These are phyloP conservation scores for Mola mola DNA, from an alignment of 2,113 vertebrate species.

Conservation along the genomic window DNA sequence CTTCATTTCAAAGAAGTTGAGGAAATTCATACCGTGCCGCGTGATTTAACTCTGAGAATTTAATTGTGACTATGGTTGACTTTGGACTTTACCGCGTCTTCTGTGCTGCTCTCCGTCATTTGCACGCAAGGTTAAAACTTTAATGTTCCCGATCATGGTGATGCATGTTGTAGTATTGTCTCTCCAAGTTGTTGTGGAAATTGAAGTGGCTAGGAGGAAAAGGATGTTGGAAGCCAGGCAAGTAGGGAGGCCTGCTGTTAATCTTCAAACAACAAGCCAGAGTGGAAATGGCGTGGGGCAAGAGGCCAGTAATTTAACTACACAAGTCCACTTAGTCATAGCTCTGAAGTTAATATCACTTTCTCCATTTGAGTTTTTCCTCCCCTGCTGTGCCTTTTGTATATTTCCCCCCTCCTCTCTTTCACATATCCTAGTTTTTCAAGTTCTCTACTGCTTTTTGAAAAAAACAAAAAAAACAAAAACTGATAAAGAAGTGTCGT, in stretches of 20 bases:
- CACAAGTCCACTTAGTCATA: constrained; percentile 50
- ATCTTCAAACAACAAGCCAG: constrained; percentile 57
- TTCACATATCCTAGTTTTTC: background rate
- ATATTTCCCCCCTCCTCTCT: background rate
- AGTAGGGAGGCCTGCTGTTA: constrained; percentile 48
- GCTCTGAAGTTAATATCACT: constrained; percentile 45
- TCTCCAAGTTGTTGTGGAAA: constrained; percentile 17
- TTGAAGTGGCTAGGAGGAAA: constrained; percentile 23
- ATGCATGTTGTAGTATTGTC: constrained; percentile 29
- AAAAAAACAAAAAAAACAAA: background rate
- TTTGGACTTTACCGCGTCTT: constrained; percentile 24
- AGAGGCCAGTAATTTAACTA: constrained; percentile 47
- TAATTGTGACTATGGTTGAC: constrained; percentile 22
- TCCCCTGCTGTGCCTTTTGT: background rate
- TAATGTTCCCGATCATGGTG: constrained; percentile 26
- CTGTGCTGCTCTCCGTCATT: constrained; percentile 28
- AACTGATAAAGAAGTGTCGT: background rate
- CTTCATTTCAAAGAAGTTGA: constrained; percentile 37
- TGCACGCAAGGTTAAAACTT: constrained; percentile 7
- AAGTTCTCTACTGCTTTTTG: background rate
- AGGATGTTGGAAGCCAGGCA: constrained; percentile 30
- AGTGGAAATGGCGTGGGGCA: constrained; percentile 56
- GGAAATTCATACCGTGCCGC: constrained; percentile 14
- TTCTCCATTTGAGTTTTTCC: constrained; percentile 29
- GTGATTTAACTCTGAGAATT: constrained; percentile 35